A percentile compares a stretch with the other conserved stretches of the same genome.
phyloP scores from a whole-genome alignment of 1,140 invertebrate species.

The Penaeus indicus region DNA sequence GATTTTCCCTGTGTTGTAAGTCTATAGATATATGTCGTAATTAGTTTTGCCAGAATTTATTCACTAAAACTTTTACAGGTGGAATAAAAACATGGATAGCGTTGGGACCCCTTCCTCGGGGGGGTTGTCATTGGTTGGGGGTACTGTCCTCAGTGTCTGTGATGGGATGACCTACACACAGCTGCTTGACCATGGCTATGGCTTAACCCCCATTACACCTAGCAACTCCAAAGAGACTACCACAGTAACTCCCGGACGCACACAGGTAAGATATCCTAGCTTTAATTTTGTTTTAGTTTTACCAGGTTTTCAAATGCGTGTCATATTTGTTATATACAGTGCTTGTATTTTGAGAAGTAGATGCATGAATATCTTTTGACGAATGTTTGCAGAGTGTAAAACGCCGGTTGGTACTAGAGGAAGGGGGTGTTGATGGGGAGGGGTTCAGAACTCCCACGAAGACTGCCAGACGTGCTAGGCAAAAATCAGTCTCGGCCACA shows the following conservation, averaged over 20 bases:
- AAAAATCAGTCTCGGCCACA: slow-evolving; percentile 66
- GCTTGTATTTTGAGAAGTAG: not conserved
- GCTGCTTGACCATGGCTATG: slow-evolving; percentile 87
- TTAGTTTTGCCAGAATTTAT: too few species aligned
- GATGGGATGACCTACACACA: slow-evolving; percentile 72
- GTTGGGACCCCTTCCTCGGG: slow-evolving; percentile 57
- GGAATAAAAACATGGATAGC: slow-evolving; percentile 51
- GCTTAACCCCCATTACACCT: slow-evolving; percentile 79
- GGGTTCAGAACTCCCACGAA: slow-evolving; percentile 75
- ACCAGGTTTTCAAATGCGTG: slow-evolving; percentile 31
- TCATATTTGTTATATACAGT: not conserved
- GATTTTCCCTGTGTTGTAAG: too few species aligned
- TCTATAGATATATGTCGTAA: too few species aligned
- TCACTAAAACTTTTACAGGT: slow-evolving; percentile 25
- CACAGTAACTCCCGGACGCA: slow-evolving; percentile 71
- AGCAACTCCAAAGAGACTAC: slow-evolving; percentile 77
- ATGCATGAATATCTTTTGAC: not conserved
- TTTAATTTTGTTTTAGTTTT: slow-evolving; percentile 53
- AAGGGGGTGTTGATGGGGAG: slow-evolving; percentile 69
- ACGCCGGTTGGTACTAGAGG: slow-evolving; percentile 82
- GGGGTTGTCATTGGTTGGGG: slow-evolving; percentile 58
- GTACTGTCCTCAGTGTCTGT: slow-evolving; percentile 60
- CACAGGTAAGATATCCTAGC: slow-evolving; percentile 71
- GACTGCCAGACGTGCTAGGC: slow-evolving; percentile 67
- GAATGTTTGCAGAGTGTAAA: slow-evolving; percentile 77